phyloP scores from a whole-genome alignment of 2,113 vertebrate species.

The Phrynocephalus versicolor region DNA sequence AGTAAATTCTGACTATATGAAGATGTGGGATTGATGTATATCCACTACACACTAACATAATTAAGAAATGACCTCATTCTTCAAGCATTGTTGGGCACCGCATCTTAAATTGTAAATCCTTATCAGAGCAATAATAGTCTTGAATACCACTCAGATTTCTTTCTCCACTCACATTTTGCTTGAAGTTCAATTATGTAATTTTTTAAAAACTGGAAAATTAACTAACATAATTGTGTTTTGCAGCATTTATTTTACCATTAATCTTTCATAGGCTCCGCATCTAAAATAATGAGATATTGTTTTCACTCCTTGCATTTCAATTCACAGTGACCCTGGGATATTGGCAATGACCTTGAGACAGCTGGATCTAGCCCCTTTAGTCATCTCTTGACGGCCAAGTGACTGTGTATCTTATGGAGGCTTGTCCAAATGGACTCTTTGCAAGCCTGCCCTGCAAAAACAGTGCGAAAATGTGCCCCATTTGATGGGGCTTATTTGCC shows the following conservation, averaged over 20 bases:
- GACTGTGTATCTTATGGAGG: no score
- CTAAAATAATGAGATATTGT: not conserved
- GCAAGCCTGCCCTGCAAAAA: no score
- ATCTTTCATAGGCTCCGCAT: slow-evolving; percentile 49
- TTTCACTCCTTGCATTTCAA: not conserved
- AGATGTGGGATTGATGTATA: slow-evolving; percentile 69
- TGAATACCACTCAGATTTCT: slow-evolving; percentile 26
- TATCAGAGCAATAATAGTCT: slow-evolving; percentile 54
- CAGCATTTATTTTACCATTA: slow-evolving; percentile 52
- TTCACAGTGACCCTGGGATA: slow-evolving; percentile 1
- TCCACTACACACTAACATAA: slow-evolving; percentile 71
- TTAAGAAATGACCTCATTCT: slow-evolving; percentile 72
- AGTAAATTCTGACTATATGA: slow-evolving; percentile 71
- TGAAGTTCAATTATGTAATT: slow-evolving; percentile 48
- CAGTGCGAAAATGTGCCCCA: no score
- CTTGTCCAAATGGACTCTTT: no score
- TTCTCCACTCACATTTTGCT: slow-evolving; percentile 32
- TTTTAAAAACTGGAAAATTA: slow-evolving; percentile 45
- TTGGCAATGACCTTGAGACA: not conserved
- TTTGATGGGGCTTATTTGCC: no score
- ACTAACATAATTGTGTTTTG: slow-evolving; percentile 57
- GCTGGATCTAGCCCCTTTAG: not conserved
- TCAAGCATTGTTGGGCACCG: slow-evolving; percentile 63
- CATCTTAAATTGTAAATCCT: slow-evolving; percentile 65
- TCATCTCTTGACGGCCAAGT: not conserved